Evolutionary conservation across 2,888 invertebrate species (phyloP).

Genomic region (Petrophora chlorosata): DNA sequence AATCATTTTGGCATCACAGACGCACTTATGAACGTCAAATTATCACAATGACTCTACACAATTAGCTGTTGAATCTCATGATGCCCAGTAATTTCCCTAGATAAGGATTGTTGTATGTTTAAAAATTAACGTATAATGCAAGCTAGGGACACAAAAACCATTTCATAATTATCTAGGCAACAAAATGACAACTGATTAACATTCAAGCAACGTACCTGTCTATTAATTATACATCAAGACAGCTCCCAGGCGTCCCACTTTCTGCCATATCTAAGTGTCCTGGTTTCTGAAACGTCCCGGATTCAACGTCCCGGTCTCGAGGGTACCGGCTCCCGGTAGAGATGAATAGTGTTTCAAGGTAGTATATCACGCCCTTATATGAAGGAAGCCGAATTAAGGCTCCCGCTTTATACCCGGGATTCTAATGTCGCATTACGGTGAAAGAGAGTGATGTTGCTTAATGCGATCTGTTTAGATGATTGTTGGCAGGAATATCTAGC

Average conservation of each 20-base stretch:
- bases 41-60: too few relatives aligned
- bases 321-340: conserved; percentile 14
- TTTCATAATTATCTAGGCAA: too few relatives aligned
- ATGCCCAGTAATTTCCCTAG: too few relatives aligned
- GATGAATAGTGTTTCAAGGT: conserved; percentile 48
- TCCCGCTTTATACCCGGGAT: conserved; percentile 9
- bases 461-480: conserved; percentile 1
- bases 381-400: conserved; percentile 45
- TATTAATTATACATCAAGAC: conserved; percentile 17
- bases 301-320: conserved; percentile 19
- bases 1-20: too few relatives aligned
- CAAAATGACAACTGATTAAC: not conserved
- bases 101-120: too few relatives aligned
- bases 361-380: conserved; percentile 60
- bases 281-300: conserved; percentile 18
- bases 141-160: not conserved
- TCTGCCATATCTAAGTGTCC: conserved; percentile 8
- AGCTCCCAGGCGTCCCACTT: conserved; percentile 11
- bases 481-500: not conserved
- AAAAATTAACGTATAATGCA: too few relatives aligned
- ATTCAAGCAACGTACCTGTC: not conserved
- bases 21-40: too few relatives aligned
- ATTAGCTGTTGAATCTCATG: too few relatives aligned
- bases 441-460: conserved; percentile 6
- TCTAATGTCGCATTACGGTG: conserved; percentile 13